Evolutionary conservation across 2,888 invertebrate species (phyloP).

Genomic region (Willowsia nigromaculata): DNA sequence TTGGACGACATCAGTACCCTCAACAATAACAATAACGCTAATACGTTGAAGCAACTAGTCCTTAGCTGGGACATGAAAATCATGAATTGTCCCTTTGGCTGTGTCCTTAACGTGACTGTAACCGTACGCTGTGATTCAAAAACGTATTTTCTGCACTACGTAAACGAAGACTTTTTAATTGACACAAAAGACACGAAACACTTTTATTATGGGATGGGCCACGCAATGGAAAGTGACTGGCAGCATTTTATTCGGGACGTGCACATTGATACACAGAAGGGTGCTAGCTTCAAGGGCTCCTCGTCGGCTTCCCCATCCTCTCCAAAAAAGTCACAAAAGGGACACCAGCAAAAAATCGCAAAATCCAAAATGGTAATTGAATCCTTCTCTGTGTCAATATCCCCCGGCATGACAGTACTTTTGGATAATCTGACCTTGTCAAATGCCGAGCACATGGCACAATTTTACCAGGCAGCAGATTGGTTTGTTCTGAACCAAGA

Average conservation of each 20-base stretch:
- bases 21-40: conserved; percentile 45
- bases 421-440: conserved; percentile 89
- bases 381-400: conserved; percentile 64
- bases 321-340: conserved; percentile 25
- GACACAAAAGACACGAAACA: conserved; percentile 82
- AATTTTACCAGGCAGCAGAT: conserved; percentile 94
- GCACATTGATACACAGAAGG: conserved; percentile 94
- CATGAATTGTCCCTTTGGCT: conserved; percentile 36
- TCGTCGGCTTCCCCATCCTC: neutral
- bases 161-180: conserved; percentile 75
- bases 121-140: conserved; percentile 75
- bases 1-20: conserved; percentile 39
- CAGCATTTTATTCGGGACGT: conserved; percentile 91
- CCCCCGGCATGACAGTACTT: conserved; percentile 72
- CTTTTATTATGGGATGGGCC: conserved; percentile 92
- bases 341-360: conserved; percentile 69
- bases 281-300: conserved; percentile 82
- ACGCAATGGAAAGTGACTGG: conserved; percentile 82
- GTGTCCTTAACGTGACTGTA: conserved; percentile 69
- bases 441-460: conserved; percentile 91
- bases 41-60: conserved; percentile 65
- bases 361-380: conserved; percentile 76
- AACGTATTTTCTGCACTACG: conserved; percentile 74
- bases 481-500: conserved; percentile 96
- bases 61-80: conserved; percentile 76